Evolutionary conservation across 2,797 vertebrate species (phyloP).

Genomic region (Alfaro cultratus): DNA sequence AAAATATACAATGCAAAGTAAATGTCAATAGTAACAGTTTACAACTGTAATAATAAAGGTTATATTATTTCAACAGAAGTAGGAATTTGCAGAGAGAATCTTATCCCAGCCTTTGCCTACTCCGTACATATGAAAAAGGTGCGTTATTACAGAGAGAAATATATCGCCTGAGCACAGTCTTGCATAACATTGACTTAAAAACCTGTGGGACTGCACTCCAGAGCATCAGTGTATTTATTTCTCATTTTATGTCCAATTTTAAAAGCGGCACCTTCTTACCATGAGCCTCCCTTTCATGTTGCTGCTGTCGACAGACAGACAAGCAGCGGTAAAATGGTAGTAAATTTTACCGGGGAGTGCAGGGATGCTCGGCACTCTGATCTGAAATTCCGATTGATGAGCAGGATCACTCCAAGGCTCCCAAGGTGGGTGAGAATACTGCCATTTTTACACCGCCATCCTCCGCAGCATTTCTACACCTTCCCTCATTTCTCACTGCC

Average conservation of each 20-base stretch:
- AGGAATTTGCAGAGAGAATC: background rate
- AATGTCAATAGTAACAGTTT: background rate
- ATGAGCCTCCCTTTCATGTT: slow-evolving; percentile 67
- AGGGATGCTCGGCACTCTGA: slow-evolving; percentile 61
- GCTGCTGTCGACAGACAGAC: slow-evolving; percentile 63
- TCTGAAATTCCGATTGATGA: slow-evolving; percentile 79
- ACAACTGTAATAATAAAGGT: background rate
- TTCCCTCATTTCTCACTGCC: slow-evolving; percentile 58
- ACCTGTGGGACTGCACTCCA: slow-evolving; percentile 59
- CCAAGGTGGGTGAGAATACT: slow-evolving; percentile 73
- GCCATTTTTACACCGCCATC: slow-evolving; percentile 57
- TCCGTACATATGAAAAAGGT: slow-evolving; percentile 53
- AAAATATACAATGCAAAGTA: background rate
- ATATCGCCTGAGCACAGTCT: slow-evolving; percentile 38
- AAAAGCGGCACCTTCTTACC: slow-evolving; percentile 52
- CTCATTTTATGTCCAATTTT: slow-evolving; percentile 64
- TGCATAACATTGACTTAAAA: slow-evolving; percentile 64
- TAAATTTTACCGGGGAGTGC: slow-evolving; percentile 67
- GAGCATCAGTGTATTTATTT: slow-evolving; percentile 61
- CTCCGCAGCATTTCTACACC: slow-evolving; percentile 50
- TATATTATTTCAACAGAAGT: background rate
- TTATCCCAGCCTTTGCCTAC: background rate
- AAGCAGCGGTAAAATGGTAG: slow-evolving; percentile 73
- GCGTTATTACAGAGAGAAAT: slow-evolving; percentile 39
- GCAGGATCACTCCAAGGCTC: slow-evolving; percentile 58